Conservation (phyloP, 64 coral and sea anemone genomes). For the Cladopsammia gracilis region DNA sequence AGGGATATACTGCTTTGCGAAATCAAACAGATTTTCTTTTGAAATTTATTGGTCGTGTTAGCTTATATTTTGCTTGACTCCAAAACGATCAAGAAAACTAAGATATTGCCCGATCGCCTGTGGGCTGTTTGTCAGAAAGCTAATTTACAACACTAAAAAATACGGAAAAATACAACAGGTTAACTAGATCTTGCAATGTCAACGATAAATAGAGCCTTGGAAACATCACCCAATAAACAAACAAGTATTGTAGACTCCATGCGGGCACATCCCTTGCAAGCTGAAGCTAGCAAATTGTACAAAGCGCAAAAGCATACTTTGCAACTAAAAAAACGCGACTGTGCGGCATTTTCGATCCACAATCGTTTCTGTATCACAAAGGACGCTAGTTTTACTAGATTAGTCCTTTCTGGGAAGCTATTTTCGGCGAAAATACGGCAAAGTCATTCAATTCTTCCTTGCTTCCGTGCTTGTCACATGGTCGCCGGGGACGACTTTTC, state of each 20-base stretch:
- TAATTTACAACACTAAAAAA: not conserved
- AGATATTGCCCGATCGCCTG: not conserved
- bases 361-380: not conserved
- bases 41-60: not conserved
- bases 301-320: not conserved
- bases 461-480: slow-evolving; percentile 46
- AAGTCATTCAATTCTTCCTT: not conserved
- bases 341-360: not conserved
- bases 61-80: not conserved
- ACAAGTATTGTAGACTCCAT: not conserved
- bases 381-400: not conserved
- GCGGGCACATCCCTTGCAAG: not conserved
- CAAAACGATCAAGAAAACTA: not conserved
- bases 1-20: not conserved
- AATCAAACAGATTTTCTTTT: not conserved
- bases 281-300: not conserved
- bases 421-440: not conserved
- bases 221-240: slow-evolving; percentile 12
- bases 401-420: not conserved
- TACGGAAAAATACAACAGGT: not conserved
- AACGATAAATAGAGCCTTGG: not conserved
- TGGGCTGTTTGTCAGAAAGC: not conserved
- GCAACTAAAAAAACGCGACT: not conserved
- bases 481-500: slow-evolving; percentile 4
- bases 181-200: not conserved